Conservation (phyloP, 2,113 vertebrate genomes). For the Castor canadensis region DNA sequence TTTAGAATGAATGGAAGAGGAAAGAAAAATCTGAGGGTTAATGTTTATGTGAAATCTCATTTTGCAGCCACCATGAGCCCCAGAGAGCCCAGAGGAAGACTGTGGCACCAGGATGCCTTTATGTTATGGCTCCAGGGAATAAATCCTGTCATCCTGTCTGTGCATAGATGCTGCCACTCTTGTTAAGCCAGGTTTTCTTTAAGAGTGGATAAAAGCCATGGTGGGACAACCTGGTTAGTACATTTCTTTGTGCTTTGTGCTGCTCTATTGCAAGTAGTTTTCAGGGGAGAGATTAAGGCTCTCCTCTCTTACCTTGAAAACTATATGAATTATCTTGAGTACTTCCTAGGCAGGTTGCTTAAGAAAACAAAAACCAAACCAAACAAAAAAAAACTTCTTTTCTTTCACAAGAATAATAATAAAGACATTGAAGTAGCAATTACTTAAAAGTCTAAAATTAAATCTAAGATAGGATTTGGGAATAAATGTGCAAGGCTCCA, state of each 20-base stretch:
- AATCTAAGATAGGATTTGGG: not conserved
- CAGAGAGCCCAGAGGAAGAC: constrained; percentile 32
- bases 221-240: constrained; percentile 61
- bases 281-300: constrained; percentile 73
- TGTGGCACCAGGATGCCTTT: constrained; percentile 58
- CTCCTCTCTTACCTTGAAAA: constrained; percentile 66
- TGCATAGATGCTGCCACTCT: constrained; percentile 56
- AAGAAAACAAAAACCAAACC: not conserved
- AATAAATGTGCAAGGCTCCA: not conserved
- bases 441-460: constrained; percentile 47
- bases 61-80: not conserved
- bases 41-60: not conserved
- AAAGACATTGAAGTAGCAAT: constrained; percentile 52
- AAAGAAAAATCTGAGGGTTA: not conserved
- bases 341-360: constrained; percentile 67
- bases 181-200: constrained; percentile 68
- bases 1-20: not conserved
- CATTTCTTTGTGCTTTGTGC: constrained; percentile 54
- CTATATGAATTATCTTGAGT: constrained; percentile 61
- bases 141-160: constrained; percentile 48
- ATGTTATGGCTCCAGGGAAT: constrained; percentile 52
- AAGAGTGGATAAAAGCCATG: constrained; percentile 58
- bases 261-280: constrained; percentile 67
- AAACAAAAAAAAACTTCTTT: constrained; percentile 36
- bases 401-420: constrained; percentile 61